phyloP scores from a whole-genome alignment of 2,888 invertebrate species.

The Hesperia comma region DNA sequence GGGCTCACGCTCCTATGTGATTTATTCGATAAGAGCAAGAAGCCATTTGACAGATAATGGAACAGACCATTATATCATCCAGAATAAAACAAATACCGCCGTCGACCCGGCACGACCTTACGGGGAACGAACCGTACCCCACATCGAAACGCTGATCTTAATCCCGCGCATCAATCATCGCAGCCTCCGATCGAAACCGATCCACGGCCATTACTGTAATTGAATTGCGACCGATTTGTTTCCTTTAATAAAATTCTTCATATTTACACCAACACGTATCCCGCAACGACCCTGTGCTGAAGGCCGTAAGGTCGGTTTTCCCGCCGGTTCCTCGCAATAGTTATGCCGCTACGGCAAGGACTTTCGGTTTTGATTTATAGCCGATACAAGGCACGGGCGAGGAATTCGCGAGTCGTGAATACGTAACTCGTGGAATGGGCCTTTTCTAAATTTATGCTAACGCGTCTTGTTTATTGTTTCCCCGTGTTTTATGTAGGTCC shows the following conservation, averaged over 20 bases:
- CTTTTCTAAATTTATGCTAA: slow-evolving; percentile 50
- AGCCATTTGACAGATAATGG: no score
- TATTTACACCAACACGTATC: slow-evolving; percentile 46
- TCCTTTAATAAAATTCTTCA: slow-evolving; percentile 64
- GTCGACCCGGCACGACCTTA: not conserved
- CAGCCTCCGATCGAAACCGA: slow-evolving; percentile 39
- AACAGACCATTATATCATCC: no score
- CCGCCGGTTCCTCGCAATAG: not conserved
- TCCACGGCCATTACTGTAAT: slow-evolving; percentile 61
- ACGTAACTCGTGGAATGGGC: slow-evolving; percentile 47
- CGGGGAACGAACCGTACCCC: not conserved
- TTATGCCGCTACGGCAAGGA: not conserved
- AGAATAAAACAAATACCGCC: no score
- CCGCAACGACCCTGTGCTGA: not conserved
- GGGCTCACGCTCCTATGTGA: no score
- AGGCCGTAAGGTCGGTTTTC: slow-evolving; percentile 5
- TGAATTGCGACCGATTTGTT: slow-evolving; percentile 65
- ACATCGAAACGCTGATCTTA: slow-evolving; percentile 25
- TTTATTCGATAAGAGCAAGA: no score
- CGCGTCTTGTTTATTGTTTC: slow-evolving; percentile 50
- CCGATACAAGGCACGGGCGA: slow-evolving; percentile 40
- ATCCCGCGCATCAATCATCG: slow-evolving; percentile 38
- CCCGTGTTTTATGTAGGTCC: slow-evolving; percentile 37
- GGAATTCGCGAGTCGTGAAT: slow-evolving; percentile 47
- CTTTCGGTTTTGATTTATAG: slow-evolving; percentile 44